Conservation (phyloP, 2,797 vertebrate species). For the Schizopygopsis malacanthus region DNA sequence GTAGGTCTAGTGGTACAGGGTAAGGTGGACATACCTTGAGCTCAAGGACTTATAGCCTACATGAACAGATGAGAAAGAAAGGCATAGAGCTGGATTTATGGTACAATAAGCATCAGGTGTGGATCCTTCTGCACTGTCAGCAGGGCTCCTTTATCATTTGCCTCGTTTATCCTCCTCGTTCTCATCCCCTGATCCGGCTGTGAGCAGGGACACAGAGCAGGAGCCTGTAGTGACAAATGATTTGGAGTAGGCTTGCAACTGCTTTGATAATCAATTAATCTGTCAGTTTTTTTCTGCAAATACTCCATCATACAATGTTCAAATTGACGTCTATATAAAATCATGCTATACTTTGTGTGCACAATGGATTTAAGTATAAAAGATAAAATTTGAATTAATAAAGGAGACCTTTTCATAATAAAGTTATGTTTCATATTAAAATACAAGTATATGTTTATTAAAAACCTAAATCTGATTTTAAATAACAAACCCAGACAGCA, state of each 20-base stretch:
- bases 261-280: conserved; percentile 13
- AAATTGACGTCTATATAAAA: background rate
- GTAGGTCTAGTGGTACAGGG: background rate
- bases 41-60: conserved; percentile 31
- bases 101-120: conserved; percentile 47
- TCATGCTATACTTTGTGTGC: background rate
- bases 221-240: conserved; percentile 25
- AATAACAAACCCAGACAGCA: background rate
- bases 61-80: conserved; percentile 24
- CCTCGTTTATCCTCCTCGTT: conserved; percentile 31
- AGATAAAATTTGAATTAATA: background rate
- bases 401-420: background rate
- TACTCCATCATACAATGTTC: background rate
- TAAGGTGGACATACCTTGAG: conserved; percentile 28
- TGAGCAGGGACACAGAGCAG: conserved; percentile 16
- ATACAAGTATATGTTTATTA: background rate
- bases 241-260: background rate
- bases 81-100: conserved; percentile 36
- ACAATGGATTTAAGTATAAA: background rate
- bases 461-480: background rate
- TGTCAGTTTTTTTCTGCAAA: conserved; percentile 22
- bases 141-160: conserved; percentile 35
- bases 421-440: background rate
- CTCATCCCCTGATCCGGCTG: background rate
- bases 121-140: conserved; percentile 40